phyloP scores from a whole-genome alignment of 2,888 invertebrate species.

The Calameuta filiformis region DNA sequence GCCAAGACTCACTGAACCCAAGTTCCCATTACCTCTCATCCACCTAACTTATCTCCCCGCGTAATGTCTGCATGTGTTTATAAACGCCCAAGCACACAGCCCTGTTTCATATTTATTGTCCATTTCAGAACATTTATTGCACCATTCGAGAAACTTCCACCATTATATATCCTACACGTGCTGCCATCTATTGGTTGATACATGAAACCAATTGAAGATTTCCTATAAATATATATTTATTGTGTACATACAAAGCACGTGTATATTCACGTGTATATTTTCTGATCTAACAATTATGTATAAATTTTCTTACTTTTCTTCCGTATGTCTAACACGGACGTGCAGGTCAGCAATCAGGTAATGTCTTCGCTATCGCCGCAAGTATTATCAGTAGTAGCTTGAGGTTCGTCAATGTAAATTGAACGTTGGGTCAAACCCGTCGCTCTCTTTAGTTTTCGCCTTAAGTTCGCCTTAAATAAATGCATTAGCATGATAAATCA shows the following conservation, averaged over 20 bases:
- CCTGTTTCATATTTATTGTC: not conserved
- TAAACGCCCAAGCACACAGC: not conserved
- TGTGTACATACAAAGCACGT: not conserved
- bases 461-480: not conserved
- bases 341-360: slow-evolving; percentile 37
- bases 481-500: not conserved
- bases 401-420: not conserved
- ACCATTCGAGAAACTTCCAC: not conserved
- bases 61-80: not conserved
- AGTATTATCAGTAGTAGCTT: not conserved
- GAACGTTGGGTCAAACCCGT: not conserved
- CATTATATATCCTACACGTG: not conserved
- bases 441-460: not conserved
- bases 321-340: slow-evolving; percentile 19
- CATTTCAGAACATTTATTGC: not conserved
- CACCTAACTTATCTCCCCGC: not conserved
- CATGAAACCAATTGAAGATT: not conserved
- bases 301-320: slow-evolving; percentile 25
- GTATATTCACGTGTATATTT: not conserved
- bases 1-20: not conserved
- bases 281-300: not conserved
- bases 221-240: not conserved
- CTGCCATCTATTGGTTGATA: not conserved
- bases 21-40: not conserved
- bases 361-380: slow-evolving; percentile 1